A percentile compares a stretch with the other conserved stretches of the same genome.
Conservation (phyloP, 2,888 invertebrate genomes). For the Leptinotarsa juncta region DNA sequence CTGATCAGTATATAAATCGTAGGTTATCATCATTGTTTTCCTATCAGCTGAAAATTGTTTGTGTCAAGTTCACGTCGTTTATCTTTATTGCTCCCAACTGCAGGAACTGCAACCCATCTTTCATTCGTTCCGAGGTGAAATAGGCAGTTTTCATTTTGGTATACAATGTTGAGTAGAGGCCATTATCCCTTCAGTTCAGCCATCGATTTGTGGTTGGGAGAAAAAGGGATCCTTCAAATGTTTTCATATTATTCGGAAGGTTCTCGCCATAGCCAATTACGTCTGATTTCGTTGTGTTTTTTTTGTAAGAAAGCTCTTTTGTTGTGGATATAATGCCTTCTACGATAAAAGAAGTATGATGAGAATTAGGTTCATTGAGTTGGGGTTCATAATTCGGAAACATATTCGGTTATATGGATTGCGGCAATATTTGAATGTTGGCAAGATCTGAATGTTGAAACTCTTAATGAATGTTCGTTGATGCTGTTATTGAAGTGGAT, state of each 20-base stretch:
- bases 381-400: neutral
- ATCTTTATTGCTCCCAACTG: neutral
- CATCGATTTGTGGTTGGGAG: constrained; percentile 17
- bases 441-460: neutral
- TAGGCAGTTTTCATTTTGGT: constrained; percentile 1
- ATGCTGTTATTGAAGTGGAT: too few relatives aligned
- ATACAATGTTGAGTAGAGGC: constrained; percentile 1
- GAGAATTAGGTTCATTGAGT: constrained; percentile 5
- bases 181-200: neutral
- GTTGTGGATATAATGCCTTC: constrained; percentile 19
- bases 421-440: neutral
- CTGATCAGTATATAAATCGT: neutral
- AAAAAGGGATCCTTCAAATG: constrained; percentile 6
- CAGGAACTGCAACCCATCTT: neutral
- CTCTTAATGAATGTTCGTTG: too few relatives aligned
- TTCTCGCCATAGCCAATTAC: constrained; percentile 14
- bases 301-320: constrained; percentile 11
- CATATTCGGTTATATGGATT: neutral
- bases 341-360: neutral
- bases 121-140: neutral
- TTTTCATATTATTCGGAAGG: constrained; percentile 15
- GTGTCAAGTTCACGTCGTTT: neutral
- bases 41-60: neutral
- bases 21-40: neutral
- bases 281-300: constrained; percentile 7